Evolutionary conservation across 92 coral and sea anemone genomes (phyloP), one percentile per base, ranked within the genome.

Genomic region (Siderastrea radians): DNA sequence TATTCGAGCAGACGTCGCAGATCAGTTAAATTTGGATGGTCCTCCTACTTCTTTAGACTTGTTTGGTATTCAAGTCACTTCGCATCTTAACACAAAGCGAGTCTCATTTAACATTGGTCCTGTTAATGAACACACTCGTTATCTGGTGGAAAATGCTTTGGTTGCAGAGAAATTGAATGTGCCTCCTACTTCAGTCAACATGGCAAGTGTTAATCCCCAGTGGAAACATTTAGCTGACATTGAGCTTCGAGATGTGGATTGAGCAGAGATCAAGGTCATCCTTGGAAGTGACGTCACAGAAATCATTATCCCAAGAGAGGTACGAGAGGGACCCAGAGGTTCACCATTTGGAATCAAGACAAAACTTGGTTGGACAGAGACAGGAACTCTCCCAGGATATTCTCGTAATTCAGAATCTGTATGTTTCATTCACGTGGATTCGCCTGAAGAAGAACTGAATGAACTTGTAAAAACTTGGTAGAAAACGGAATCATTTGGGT

Each of bases 261-360:
- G 68, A 2, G 72, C 78, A 26, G 81, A 90, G 75, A 70, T 90
- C 3, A 51, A 79, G 47, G 76, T 90, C 6, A 86, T 90, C 14
- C 82, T 90, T 54, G 85, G 88, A 45, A 80, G 85, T 69, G 88
- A 84, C 66, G 68, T 75, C 66, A 71, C 85, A 8, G 81, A 84
- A 49, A 85, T 90, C 70, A 85, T 90, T n/a, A 86, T 85, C 55
- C 90, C 86, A n/a, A 69, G 84, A 43, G 90, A 90, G 66, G 79
- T 86, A n/a, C 62, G 90, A 6, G 74, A 77, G 15, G 82, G 93
- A 45, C 93, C 90, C 3, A 90, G 26, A 49, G 89, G 89, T 52
- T 80, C 86, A 62, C 94, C 88, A 8, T 72, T 49, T 69, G 93
- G 93, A 11, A 19, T 85, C n/a, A 75, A 59, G 54, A 90, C 86